phyloP scores from a whole-genome alignment of 2,888 invertebrate genomes.

The Xylophagus ater region DNA sequence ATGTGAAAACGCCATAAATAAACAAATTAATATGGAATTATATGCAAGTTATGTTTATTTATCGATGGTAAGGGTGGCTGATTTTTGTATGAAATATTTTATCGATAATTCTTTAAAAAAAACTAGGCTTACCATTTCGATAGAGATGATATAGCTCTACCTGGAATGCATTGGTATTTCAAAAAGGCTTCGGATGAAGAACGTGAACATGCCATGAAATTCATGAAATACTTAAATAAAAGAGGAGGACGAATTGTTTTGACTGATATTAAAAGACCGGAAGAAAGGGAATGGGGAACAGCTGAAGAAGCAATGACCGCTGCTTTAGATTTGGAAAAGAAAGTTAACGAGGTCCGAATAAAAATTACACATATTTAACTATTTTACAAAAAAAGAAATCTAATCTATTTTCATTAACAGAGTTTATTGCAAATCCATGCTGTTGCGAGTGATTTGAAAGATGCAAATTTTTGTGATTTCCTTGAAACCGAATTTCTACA shows the following conservation, averaged over 20 bases:
- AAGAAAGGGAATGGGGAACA: conserved; percentile 53
- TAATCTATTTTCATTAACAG: too few relatives aligned
- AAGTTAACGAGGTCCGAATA: conserved; percentile 55
- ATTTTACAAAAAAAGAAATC: too few relatives aligned
- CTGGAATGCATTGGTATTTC: conserved; percentile 59
- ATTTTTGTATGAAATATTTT: too few relatives aligned
- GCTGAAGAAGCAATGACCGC: conserved; percentile 59
- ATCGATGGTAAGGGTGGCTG: conserved; percentile 67
- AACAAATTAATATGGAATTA: conserved; percentile 63
- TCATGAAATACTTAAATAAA: conserved; percentile 62
- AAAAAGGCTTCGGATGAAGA: conserved; percentile 67
- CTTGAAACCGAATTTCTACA: conserved; percentile 58
- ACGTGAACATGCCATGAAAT: conserved; percentile 63
- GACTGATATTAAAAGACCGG: conserved; percentile 50
- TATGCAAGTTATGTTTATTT: conserved; percentile 62
- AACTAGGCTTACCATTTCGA: conserved; percentile 69
- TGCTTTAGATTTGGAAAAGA: conserved; percentile 64
- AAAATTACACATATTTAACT: too few relatives aligned
- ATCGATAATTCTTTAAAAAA: conserved; percentile 9
- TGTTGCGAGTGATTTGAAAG: conserved; percentile 50
- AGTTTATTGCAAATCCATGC: conserved; percentile 55
- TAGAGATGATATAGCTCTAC: conserved; percentile 66
- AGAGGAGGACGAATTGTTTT: conserved; percentile 65
- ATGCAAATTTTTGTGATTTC: conserved; percentile 62
- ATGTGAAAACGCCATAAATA: conserved; percentile 54